phyloP scores from a whole-genome alignment of 2,888 invertebrate genomes.

The Trissoscelio sp. region DNA sequence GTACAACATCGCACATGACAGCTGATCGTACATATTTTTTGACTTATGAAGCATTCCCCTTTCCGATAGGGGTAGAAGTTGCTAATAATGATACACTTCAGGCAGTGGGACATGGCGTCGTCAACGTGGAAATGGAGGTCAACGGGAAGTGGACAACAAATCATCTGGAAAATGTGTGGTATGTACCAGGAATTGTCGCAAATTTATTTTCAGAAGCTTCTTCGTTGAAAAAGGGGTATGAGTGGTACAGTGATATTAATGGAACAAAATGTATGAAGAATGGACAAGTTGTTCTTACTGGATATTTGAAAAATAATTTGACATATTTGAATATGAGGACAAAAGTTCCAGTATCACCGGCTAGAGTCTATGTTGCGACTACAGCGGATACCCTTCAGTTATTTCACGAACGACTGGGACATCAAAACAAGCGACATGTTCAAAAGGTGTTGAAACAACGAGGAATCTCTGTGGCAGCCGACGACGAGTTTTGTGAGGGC shows the following conservation, averaged over 20 bases:
- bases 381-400: conserved; percentile 66
- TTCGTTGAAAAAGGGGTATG: conserved; percentile 7
- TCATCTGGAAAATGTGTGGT: conserved; percentile 33
- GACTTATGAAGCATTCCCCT: conserved; percentile 5
- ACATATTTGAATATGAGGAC: conserved; percentile 18
- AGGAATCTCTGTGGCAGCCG: conserved; percentile 70
- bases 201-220: conserved; percentile 24
- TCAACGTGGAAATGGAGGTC: conserved; percentile 22
- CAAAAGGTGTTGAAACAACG: conserved; percentile 70
- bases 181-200: conserved; percentile 10
- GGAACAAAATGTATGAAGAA: conserved; percentile 26
- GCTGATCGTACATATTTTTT: conserved; percentile 31
- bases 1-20: conserved; percentile 29
- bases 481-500: conserved; percentile 69
- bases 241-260: conserved; percentile 9
- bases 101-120: conserved; percentile 1
- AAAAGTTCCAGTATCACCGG: conserved; percentile 6
- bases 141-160: conserved; percentile 15
- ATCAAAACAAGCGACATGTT: conserved; percentile 76
- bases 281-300: conserved; percentile 18
- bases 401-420: conserved; percentile 76
- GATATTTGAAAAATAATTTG: conserved; percentile 11
- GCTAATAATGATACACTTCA: background rate
- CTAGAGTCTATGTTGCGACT: conserved; percentile 4
- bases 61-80: conserved; percentile 4